phyloP scores from a whole-genome alignment of 2,113 vertebrate genomes.

The Elanus axillaris region DNA sequence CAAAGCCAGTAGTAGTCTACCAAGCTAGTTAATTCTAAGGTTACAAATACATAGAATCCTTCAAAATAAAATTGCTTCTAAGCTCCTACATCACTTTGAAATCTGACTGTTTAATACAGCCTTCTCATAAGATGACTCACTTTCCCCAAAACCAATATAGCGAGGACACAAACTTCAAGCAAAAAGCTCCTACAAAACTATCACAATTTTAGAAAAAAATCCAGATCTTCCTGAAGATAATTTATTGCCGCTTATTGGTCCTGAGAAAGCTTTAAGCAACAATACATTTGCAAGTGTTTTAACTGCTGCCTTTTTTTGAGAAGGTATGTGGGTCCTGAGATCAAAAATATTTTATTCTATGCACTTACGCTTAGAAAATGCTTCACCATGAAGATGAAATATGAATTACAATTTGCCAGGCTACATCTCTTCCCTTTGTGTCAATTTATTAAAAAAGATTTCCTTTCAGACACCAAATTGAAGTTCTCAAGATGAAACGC shows the following conservation, averaged over 20 bases:
- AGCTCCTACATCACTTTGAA: neutral
- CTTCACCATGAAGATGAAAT: neutral
- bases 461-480: neutral
- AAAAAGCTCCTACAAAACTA: constrained; percentile 42
- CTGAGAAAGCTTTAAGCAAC: constrained; percentile 58
- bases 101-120: neutral
- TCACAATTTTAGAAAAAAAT: constrained; percentile 22
- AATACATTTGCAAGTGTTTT: neutral
- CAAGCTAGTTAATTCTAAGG: neutral
- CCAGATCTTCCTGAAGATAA: constrained; percentile 26
- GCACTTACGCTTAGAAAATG: neutral
- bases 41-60: neutral
- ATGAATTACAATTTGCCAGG: neutral
- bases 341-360: neutral
- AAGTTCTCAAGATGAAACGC: neutral
- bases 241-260: constrained; percentile 51
- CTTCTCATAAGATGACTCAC: neutral
- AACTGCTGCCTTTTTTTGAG: constrained; percentile 21
- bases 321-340: constrained; percentile 20
- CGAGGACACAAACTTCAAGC: neutral
- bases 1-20: neutral
- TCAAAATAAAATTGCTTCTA: neutral
- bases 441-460: neutral
- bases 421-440: neutral
- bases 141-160: neutral